A percentile compares a stretch with the other conserved stretches of the same genome.
phyloP scores from a whole-genome alignment of 2,797 vertebrate genomes.

The Xiphorhynchus erythropygius region DNA sequence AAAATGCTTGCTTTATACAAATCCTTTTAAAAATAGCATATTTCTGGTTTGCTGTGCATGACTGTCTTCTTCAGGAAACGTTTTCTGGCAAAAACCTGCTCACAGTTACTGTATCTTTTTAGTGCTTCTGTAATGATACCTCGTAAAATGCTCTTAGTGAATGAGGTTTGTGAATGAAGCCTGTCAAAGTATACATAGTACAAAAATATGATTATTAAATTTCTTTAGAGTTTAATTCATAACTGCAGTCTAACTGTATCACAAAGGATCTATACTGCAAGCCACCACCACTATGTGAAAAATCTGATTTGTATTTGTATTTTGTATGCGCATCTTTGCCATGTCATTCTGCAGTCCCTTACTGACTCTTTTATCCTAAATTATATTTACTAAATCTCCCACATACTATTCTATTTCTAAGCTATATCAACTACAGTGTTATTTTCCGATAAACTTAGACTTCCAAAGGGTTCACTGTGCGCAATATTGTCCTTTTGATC shows the following conservation, averaged over 20 bases:
- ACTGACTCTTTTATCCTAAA: background rate
- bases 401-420: background rate
- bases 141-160: background rate
- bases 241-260: background rate
- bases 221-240: background rate
- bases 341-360: background rate
- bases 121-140: background rate
- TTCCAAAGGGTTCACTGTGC: background rate
- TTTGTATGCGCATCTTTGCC: rapidly evolving
- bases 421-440: background rate
- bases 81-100: slow-evolving; percentile 20
- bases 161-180: slow-evolving; percentile 50
- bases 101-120: background rate
- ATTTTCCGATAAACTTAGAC: background rate
- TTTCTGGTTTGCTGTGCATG: background rate
- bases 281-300: background rate
- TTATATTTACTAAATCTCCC: background rate
- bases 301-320: background rate
- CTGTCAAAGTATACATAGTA: background rate
- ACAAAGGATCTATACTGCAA: background rate
- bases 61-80: background rate
- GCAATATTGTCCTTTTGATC: background rate
- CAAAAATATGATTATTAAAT: background rate
- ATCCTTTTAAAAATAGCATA: background rate
- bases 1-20: slow-evolving; percentile 29